A percentile compares a stretch with the other conserved stretches of the same genome.
These are phyloP conservation scores for Aleiodes leptofemur DNA, from an alignment of 2,888 invertebrate genomes.

Conservation along the genomic window DNA sequence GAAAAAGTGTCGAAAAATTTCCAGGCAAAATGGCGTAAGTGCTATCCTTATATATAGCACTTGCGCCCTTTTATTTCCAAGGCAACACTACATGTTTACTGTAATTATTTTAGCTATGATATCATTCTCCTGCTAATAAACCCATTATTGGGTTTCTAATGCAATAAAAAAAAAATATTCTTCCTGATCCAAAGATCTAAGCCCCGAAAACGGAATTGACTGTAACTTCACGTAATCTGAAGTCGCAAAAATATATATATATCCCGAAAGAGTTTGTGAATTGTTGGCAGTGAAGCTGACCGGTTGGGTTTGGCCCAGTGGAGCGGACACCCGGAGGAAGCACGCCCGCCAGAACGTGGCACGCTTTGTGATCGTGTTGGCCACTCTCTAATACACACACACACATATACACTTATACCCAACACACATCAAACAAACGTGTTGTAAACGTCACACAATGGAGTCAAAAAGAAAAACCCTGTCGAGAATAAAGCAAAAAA, in stretches of 20 bases:
- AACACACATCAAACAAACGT: constrained; percentile 44
- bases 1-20: no score
- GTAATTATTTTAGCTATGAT: no score
- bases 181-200: no score
- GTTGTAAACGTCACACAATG: constrained; percentile 15
- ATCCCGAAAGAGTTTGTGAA: constrained; percentile 56
- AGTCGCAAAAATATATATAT: constrained; percentile 49
- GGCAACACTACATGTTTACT: no score
- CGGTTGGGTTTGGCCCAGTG: constrained; percentile 72
- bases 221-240: constrained; percentile 5
- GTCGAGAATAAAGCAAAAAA: constrained; percentile 51
- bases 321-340: constrained; percentile 76
- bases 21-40: no score
- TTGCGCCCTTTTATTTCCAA: no score
- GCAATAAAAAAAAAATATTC: no score
- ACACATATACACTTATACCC: constrained; percentile 45
- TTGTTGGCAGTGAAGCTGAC: constrained; percentile 56
- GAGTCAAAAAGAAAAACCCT: constrained; percentile 41
- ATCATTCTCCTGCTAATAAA: no score
- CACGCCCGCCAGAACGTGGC: constrained; percentile 74
- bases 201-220: background rate
- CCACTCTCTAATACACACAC: constrained; percentile 44
- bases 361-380: constrained; percentile 68
- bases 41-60: no score
- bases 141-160: no score